Conservation (phyloP, 2,113 vertebrate species). For the crab-eating macaque (Macaca fascicularis) region T2T-MFA8v1.1 NC_088376.1:153199001-153199500, state of each 20-base stretch:
- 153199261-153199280: neutral
- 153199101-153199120: neutral
- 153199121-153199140: neutral
- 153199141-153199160: neutral
- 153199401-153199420: neutral
- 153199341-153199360: neutral
- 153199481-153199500: neutral
- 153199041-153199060: slow-evolving; percentile 1
- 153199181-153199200: neutral
- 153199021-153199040: neutral
- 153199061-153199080: neutral
- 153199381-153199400: neutral
- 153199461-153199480: neutral
- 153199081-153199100: too few species aligned
- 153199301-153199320: neutral
- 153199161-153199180: neutral
- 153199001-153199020: neutral
- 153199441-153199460: neutral
- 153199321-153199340: neutral
- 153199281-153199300: neutral
- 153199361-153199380: neutral
- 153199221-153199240: neutral
- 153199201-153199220: too few species aligned
- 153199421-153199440: neutral
- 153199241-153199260: neutral